phyloP scores from a whole-genome alignment of 2,113 vertebrate genomes.

The Calyptommatus sinebrachiatus region DNA sequence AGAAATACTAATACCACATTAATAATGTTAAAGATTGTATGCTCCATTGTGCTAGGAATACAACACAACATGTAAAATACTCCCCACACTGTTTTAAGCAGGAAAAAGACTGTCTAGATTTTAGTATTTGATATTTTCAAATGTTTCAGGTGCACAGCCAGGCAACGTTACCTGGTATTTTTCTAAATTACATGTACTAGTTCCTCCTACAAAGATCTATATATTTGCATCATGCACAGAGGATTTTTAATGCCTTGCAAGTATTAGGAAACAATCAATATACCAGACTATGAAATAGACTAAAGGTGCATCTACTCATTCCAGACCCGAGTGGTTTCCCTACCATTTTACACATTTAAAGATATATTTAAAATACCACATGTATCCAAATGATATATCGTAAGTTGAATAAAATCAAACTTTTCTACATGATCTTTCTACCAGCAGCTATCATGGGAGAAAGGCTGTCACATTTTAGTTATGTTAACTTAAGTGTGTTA shows the following conservation, averaged over 20 bases:
- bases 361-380: not conserved
- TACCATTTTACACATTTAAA: not conserved
- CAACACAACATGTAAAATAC: not conserved
- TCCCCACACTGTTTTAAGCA: not conserved
- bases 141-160: not conserved
- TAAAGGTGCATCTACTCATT: not conserved
- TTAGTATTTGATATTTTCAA: not conserved
- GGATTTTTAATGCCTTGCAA: not conserved
- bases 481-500: not conserved
- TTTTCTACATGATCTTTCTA: not conserved
- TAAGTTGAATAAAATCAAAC: not conserved
- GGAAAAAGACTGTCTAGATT: not conserved
- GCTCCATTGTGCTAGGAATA: not conserved
- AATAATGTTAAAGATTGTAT: not conserved
- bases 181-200: not conserved
- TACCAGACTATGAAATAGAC: not conserved
- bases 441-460: not conserved
- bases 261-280: not conserved
- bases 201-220: not conserved
- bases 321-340: not conserved
- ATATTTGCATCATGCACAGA: conserved; percentile 14
- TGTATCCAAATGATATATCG: not conserved
- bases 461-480: not conserved
- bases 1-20: not conserved
- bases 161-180: not conserved